Base-by-base conservation (phyloP, 1,140 invertebrate genomes). In the Cydia amplana region DNA sequence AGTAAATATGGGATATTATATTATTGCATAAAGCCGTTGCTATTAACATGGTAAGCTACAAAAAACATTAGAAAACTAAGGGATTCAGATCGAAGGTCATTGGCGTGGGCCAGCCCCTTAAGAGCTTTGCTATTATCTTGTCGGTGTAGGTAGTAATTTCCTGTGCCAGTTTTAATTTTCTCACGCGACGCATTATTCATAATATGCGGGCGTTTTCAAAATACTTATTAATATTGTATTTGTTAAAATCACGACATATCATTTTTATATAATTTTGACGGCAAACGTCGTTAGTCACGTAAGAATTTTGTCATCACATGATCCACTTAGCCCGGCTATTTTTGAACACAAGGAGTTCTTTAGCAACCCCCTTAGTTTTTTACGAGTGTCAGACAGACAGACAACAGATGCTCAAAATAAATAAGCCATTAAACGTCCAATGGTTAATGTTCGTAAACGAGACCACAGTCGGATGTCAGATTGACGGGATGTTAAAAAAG, bases 351-450 rank as follows among this genome's bases (percentile, higher is more conserved):
- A 43, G 12, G 32, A 16, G 28, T 36, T 43, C 65, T 36, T 70
- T 36, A 65, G 6, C 65, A 18, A 70, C 65, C 65, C 65, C 65
- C 65, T 43, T 18, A 40, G 28, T 70, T 70, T 70, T 70, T 70
- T 70, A 70, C 32, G 65, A 70, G 55, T n/a, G 16, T 60, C 32
- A 40, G 32, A 36, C 28, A 18, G n/a, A 70, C 65, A 70, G 65
- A 70, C 65, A 70, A 43, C 65, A 70, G 65, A 70, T 70, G 65
- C n/a, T 70, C 16, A 70, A 70, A 70, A 70, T 70, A 70, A 70
- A 70, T 70, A 40, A 70, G 65, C 32, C 65, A 43, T 70, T 36
- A 70, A 70, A 70, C 32, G 18, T 67, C 65, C 7, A 70, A 70
- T 36, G 65, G 7, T 36, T 70, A 70, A 70, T 40, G 65, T 36